These are phyloP conservation scores for Lytechinus pictus DNA, from an alignment of 35 echinoderm and acorn worm species.

Conservation along the genomic window DNA sequence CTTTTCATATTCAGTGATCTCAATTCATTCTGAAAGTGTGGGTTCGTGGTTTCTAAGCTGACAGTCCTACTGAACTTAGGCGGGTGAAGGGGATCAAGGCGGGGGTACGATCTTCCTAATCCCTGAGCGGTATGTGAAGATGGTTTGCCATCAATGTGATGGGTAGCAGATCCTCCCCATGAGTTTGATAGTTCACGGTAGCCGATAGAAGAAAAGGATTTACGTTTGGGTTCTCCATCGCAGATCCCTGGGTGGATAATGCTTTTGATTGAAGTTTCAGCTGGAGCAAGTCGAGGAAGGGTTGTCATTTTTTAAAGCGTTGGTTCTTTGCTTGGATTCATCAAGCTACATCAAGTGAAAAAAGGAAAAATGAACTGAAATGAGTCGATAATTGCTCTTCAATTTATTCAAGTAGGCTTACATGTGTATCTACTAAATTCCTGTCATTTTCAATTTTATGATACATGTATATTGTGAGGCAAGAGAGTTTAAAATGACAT, in stretches of 20 bases:
- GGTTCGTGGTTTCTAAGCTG: constrained; percentile 65
- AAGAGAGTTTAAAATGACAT: too few relatives aligned
- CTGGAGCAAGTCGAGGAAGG: constrained; percentile 62
- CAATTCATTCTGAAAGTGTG: constrained; percentile 68
- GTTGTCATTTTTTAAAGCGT: constrained; percentile 50
- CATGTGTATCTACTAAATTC: too few relatives aligned
- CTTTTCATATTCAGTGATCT: constrained; percentile 63
- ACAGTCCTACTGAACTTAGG: constrained; percentile 48
- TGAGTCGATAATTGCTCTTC: too few relatives aligned
- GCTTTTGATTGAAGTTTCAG: constrained; percentile 47
- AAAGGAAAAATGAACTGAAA: background rate
- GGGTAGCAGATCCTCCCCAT: constrained; percentile 53
- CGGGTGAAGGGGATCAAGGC: constrained; percentile 68
- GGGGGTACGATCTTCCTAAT: constrained; percentile 29
- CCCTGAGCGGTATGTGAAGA: background rate
- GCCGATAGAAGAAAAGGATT: constrained; percentile 55
- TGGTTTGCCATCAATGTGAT: background rate
- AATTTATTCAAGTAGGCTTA: too few relatives aligned
- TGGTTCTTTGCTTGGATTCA: background rate
- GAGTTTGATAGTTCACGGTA: constrained; percentile 58
- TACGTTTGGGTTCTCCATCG: background rate
- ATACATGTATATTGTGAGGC: too few relatives aligned
- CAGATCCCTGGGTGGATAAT: constrained; percentile 16
- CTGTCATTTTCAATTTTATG: too few relatives aligned
- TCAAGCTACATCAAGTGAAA: background rate